Evolutionary conservation across 2,113 vertebrate genomes (phyloP).

Genomic region (Neotoma lepida): DNA sequence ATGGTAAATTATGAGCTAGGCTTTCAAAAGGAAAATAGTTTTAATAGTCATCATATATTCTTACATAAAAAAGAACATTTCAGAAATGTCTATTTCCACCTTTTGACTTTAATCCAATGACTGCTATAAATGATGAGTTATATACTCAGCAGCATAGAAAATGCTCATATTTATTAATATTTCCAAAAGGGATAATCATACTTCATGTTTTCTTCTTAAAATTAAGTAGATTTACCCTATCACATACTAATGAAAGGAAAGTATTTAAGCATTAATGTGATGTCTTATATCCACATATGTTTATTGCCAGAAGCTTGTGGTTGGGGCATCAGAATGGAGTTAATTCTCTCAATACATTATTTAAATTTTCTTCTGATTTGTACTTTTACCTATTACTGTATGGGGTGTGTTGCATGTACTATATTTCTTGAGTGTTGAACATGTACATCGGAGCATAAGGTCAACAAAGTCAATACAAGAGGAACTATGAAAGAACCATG

Average conservation of each 20-base stretch:
- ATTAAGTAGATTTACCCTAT: neutral
- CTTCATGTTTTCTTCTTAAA: slow-evolving; percentile 36
- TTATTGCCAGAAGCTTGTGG: neutral
- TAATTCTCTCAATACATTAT: neutral
- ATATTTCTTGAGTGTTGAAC: neutral
- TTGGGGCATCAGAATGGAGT: neutral
- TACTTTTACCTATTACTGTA: neutral
- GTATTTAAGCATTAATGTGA: neutral
- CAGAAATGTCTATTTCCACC: slow-evolving; percentile 6
- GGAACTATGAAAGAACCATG: neutral
- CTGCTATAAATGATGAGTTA: neutral
- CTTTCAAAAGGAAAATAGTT: slow-evolving; percentile 36
- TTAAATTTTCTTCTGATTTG: neutral
- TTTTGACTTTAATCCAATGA: neutral
- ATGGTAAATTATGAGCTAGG: neutral
- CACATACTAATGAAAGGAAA: neutral
- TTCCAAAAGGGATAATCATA: neutral
- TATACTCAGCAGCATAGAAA: neutral
- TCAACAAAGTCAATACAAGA: neutral
- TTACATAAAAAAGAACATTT: neutral
- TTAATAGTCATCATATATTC: neutral
- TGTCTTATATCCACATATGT: neutral
- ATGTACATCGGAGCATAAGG: neutral
- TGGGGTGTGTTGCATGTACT: neutral
- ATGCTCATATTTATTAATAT: slow-evolving; percentile 10